Conservation (phyloP, 2,797 vertebrate species). For the Otus scops region DNA sequence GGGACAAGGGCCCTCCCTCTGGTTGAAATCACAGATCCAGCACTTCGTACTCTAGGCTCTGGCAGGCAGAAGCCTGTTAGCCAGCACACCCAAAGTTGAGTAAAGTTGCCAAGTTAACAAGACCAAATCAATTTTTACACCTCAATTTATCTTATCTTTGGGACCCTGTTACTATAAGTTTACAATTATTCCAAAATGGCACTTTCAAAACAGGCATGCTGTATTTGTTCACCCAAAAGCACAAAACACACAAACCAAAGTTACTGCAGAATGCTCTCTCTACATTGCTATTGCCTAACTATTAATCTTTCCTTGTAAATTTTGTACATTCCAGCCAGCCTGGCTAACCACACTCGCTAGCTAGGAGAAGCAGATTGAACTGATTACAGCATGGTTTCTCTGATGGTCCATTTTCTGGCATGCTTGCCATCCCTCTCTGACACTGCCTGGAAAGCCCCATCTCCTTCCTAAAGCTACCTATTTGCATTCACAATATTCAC, state of each 20-base stretch:
- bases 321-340: background rate
- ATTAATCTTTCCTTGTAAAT: background rate
- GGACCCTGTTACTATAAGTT: background rate
- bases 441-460: background rate
- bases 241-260: background rate
- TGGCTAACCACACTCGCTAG: background rate
- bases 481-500: background rate
- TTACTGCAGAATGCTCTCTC: background rate
- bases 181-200: rapidly evolving
- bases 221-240: background rate
- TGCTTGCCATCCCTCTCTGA: background rate
- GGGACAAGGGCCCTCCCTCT: background rate
- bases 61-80: background rate
- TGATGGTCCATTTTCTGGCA: background rate
- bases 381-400: background rate
- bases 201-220: background rate
- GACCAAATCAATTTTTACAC: background rate
- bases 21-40: rapidly evolving
- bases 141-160: background rate
- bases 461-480: background rate
- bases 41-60: background rate
- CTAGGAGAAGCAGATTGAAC: background rate
- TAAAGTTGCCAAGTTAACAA: background rate
- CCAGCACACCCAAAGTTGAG: rapidly evolving
- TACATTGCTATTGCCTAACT: background rate